Base-by-base conservation (phyloP, 2,888 invertebrate species). In the Cheilosia pagana region DNA sequence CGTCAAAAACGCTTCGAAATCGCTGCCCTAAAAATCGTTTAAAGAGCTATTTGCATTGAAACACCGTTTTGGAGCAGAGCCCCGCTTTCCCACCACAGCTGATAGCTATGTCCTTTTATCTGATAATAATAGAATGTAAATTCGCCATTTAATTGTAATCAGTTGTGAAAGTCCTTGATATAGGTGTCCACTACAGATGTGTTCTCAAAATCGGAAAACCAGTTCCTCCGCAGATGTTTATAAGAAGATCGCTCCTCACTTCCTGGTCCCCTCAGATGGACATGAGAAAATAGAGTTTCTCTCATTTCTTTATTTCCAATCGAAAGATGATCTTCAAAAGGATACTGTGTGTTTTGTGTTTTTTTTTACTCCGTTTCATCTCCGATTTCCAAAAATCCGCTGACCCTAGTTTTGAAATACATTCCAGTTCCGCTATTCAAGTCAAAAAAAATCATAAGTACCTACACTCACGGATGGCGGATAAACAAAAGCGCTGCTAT, bases 231-330 rank as follows among this genome's bases (percentile, higher is more conserved):
- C 81, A 81, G 81, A 81, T 75, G 76, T 70, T 62, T n/a, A 3
- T n/a, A 3, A 70, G 53, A 45, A 68, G 45, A 35, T 35, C 35
- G 35, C 55, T 19, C 45, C 48, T 39, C 52, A 65, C 60, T 85
- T 85, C 79, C 83, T 74, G 70, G 57, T 75, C 23, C 35, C 14
- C 52, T 52, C 10, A 75, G 65, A 85, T 70, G 83, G 83, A 85
- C 83, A 85, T 85, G 83, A 85, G 75, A 85, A 85, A 85, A 79
- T 75, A 78, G 71, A 78, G 71, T 72, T 31, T 45, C 21, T 21
- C 8, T 16, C 25, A 23, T 62, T 59, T 74, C 43, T 62, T 68
- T 55, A 60, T 53, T 52, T 35, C 12, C 19, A 3, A 52, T 48
- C 23, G 35, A 55, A 55, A 63, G 19, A 67, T 35, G n/a, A 57